Percentiles rank a stretch among this genome's conserved stretches.
phyloP scores from a whole-genome alignment of 1,140 invertebrate species.

The Penaeus indicus region DNA sequence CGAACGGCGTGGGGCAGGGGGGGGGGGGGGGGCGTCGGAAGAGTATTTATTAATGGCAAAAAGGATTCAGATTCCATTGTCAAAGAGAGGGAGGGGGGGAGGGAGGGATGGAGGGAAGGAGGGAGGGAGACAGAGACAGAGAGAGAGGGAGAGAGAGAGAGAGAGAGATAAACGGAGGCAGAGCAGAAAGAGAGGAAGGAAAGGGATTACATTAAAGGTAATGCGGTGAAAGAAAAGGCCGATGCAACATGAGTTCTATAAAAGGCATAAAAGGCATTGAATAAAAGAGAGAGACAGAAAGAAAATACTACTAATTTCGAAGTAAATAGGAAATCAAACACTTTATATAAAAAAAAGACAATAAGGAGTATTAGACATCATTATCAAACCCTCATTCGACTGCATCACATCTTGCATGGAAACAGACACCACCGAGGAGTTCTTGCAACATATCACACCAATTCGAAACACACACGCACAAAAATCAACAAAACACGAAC shows the following conservation, averaged over 20 bases:
- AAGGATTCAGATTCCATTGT: not conserved
- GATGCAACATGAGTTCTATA: not conserved
- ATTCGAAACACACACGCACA: too few relatives aligned
- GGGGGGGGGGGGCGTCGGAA: not conserved
- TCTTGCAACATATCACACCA: too few relatives aligned
- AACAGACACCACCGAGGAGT: too few relatives aligned
- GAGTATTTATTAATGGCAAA: not conserved
- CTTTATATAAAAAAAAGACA: too few relatives aligned
- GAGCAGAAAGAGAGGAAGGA: not conserved
- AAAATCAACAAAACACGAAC: too few relatives aligned
- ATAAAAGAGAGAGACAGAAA: not conserved
- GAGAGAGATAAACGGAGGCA: not conserved
- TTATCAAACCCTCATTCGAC: too few relatives aligned
- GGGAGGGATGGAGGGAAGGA: not conserved
- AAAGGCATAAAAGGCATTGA: not conserved
- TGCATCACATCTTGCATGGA: too few relatives aligned
- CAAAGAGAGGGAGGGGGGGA: conserved; percentile 3
- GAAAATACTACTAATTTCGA: not conserved
- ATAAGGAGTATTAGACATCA: too few relatives aligned
- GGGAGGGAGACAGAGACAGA: conserved; percentile 10
- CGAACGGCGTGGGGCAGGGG: not conserved
- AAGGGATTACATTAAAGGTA: not conserved
- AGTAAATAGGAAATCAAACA: too few relatives aligned
- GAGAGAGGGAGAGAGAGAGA: conserved; percentile 4
- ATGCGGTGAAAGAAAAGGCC: not conserved